Evolutionary conservation across 2,797 vertebrate species (phyloP).

Genomic region (Enteromius argenteus): DNA sequence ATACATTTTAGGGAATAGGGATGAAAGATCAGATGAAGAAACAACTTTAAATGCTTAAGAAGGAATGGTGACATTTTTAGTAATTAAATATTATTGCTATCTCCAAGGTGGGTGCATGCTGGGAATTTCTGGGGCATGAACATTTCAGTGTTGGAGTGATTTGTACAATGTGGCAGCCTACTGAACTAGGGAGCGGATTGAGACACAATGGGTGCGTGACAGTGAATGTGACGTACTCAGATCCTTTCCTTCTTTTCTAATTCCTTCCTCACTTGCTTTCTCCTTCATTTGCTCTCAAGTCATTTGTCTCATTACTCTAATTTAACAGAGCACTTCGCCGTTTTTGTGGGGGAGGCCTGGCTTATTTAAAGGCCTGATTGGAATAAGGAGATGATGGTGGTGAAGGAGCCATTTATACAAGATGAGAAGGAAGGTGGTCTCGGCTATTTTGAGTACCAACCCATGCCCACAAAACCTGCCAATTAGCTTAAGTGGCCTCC

Average conservation of each 20-base stretch:
- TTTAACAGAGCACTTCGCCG: slow-evolving; percentile 62
- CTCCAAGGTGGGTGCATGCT: background rate
- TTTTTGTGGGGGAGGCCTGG: slow-evolving; percentile 57
- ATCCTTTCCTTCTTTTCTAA: slow-evolving; percentile 19
- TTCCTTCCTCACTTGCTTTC: slow-evolving; percentile 14
- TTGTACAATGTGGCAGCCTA: background rate
- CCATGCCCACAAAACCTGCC: slow-evolving; percentile 60
- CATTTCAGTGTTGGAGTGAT: background rate
- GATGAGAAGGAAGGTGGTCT: slow-evolving; percentile 52
- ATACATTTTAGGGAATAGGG: background rate
- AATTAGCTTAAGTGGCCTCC: slow-evolving; percentile 72
- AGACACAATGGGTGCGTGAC: background rate
- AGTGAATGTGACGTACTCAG: background rate
- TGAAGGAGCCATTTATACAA: slow-evolving; percentile 59
- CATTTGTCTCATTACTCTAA: slow-evolving; percentile 56
- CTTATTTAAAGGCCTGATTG: slow-evolving; percentile 65
- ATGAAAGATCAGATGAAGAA: background rate
- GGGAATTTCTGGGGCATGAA: background rate
- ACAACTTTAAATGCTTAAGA: background rate
- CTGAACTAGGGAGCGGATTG: background rate
- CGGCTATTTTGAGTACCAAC: slow-evolving; percentile 60
- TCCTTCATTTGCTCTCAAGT: slow-evolving; percentile 53
- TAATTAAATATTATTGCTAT: background rate
- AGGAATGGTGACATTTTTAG: background rate
- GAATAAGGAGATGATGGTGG: slow-evolving; percentile 65